Conservation (phyloP, 1,140 invertebrate species). For the Adoxophyes honmai region DNA sequence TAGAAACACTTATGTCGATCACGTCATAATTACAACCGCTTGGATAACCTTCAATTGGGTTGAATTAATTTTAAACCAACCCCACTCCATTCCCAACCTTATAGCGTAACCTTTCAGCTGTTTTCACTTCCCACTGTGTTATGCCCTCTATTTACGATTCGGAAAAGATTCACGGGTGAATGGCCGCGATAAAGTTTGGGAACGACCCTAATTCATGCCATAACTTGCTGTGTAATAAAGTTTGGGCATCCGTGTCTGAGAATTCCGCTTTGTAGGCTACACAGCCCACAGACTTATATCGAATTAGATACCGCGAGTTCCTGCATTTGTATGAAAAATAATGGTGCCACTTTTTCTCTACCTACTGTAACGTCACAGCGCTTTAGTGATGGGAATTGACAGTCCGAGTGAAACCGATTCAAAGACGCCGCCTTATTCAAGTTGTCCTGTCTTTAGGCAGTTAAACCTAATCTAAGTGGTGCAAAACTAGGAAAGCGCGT, state of each 20-base stretch:
- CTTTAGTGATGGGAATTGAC: too few species aligned
- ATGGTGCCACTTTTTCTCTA: too few species aligned
- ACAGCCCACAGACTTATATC: too few species aligned
- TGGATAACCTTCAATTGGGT: background rate
- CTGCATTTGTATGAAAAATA: too few species aligned
- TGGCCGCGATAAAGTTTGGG: conserved; percentile 7
- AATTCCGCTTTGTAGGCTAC: too few species aligned
- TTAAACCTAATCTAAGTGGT: too few species aligned
- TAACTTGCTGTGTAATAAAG: conserved; percentile 5
- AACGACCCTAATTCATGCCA: conserved; percentile 8
- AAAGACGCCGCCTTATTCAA: too few species aligned
- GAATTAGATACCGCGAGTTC: too few species aligned
- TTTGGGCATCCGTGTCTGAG: background rate
- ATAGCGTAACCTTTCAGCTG: background rate
- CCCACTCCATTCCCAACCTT: background rate
- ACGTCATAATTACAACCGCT: background rate
- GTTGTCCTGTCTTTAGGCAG: too few species aligned
- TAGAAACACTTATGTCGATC: background rate
- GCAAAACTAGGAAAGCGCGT: too few species aligned
- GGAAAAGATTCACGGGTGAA: background rate
- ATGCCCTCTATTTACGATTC: background rate
- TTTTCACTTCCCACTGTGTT: background rate
- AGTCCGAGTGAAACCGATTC: too few species aligned
- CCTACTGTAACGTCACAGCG: too few species aligned
- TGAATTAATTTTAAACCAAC: background rate